Base-by-base conservation (phyloP, 2,113 vertebrate genomes). In the Hucho hucho region DNA sequence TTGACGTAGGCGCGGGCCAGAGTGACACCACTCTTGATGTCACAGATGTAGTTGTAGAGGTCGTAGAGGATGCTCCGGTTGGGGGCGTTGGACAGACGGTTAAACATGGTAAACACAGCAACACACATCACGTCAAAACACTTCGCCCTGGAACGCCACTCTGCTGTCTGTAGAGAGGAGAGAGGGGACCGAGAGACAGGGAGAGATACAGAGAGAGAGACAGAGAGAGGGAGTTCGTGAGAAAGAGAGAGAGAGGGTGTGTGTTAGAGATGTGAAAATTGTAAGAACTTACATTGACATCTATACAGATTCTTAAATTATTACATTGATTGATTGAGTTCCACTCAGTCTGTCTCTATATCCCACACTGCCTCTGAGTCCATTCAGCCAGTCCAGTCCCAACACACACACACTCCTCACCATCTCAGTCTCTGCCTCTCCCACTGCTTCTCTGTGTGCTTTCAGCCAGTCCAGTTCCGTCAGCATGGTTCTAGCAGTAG, bases 31-130 rank as follows among this genome's bases (percentile, higher is more conserved):
- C 97, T 98, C 95, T 99, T 99, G 91, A 99, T 98, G 91, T 99
- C 98, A 92, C 97, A 98, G 90, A 99, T 97, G 90, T 98, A 99
- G 90, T 96, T 94, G 93, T 99, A 99, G 87, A 99, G 95, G 86
- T 99, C 98, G 78, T 99, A 99, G 63, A 99, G 94, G 82, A 99
- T 95, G 76, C 93, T 94, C 88, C 97, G 93, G 92, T 99, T 99
- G 79, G 97, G 96, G 69, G 93, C 96, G 25, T 98, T 99, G 32
- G 96, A 98, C 78, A 99, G 95, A 22, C 97, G 95, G 78, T 97
- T 97, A 86, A 98, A 99, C 98, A 99, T 94, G 95, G 92, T 97
- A 96, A 75, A 99, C 96, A 1, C 95, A 90, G 24, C 91, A 92
- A 64, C 97, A 99, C 96, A 96, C 96, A 96, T 94, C 71, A 93